Base-by-base conservation (phyloP, 2,888 invertebrate species). In the Anodontia alba region DNA sequence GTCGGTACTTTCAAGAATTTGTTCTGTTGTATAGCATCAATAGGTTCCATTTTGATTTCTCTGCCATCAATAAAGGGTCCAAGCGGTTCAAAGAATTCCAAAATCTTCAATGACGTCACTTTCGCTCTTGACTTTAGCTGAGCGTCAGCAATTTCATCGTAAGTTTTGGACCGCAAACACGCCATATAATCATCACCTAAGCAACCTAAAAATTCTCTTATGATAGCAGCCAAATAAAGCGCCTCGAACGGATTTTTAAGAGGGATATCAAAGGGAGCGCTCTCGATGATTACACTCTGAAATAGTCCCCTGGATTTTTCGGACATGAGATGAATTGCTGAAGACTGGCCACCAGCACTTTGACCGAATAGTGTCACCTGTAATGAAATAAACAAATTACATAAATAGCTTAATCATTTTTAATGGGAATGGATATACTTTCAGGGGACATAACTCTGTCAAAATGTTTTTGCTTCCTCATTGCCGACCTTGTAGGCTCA, bases 51-150 rank as follows among this genome's bases (percentile, higher is more conserved):
- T 23, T 85, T 81, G 0, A 93, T 87, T 15, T 89, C 68, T 0
- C 83, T 71, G 0, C 89, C 90, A 72, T 93, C 92, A 15, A 92
- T 88, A 66, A 86, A 88, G 0, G 92, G 92, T 7, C 91, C 89
- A 76, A 90, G 88, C 8, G 91, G 91, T 71, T 92, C 92, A 71
- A 92, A 92, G 42, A 89, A 88, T 49, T 91, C 90, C n/a, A 91
- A 77, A 29, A 91, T 74, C 54, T 90, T 90, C 5, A 91, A 51
- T 26, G 92, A 92, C 7, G 90, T 87, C 17, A 90, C 78, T 33
- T 87, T 84, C 10, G 66, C 66, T 31, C 88, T 74, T 0, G 88
- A 80, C 36, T 76, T 71, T 2, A 77, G 68, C 76, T 91, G 89
- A 1, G 91, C 92, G 29, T 79, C 51, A 17, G 88, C 88, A n/a